Conservation (phyloP, 2,113 vertebrate genomes). For the Calyptommatus sinebrachiatus region DNA sequence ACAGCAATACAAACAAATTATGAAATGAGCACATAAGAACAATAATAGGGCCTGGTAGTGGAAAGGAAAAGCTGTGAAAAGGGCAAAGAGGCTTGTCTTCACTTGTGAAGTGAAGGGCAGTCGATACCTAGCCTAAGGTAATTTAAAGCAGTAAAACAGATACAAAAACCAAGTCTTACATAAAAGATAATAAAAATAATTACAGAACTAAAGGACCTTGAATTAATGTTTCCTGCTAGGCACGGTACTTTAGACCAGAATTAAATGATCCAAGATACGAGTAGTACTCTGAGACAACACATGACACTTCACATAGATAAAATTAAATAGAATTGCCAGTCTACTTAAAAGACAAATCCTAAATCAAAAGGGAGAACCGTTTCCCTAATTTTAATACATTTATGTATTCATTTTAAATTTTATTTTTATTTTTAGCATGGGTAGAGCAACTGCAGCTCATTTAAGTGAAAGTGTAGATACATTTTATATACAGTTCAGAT, state of each 20-base stretch:
- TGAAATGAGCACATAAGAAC: too few relatives aligned
- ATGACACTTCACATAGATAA: not conserved
- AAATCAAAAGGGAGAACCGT: not conserved
- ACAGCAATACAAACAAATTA: too few relatives aligned
- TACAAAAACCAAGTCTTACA: constrained; percentile 3
- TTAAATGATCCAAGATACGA: not conserved
- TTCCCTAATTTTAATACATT: not conserved
- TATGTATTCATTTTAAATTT: not conserved
- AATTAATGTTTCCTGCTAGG: not conserved
- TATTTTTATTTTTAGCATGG: too few relatives aligned
- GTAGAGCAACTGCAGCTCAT: too few relatives aligned
- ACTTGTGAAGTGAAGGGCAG: not conserved
- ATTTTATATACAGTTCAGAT: too few relatives aligned
- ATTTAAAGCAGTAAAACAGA: constrained; percentile 17
- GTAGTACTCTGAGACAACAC: not conserved
- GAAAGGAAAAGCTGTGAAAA: too few relatives aligned
- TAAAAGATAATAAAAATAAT: not conserved
- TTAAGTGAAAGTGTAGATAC: too few relatives aligned
- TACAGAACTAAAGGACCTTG: not conserved
- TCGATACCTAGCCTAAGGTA: not conserved
- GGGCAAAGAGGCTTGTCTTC: not conserved
- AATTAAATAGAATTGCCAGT: not conserved
- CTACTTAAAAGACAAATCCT: not conserved
- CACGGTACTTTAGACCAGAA: not conserved
- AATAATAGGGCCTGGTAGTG: not conserved